phyloP scores from a whole-genome alignment of 1,140 invertebrate species.

The Drosophila burlai region DNA sequence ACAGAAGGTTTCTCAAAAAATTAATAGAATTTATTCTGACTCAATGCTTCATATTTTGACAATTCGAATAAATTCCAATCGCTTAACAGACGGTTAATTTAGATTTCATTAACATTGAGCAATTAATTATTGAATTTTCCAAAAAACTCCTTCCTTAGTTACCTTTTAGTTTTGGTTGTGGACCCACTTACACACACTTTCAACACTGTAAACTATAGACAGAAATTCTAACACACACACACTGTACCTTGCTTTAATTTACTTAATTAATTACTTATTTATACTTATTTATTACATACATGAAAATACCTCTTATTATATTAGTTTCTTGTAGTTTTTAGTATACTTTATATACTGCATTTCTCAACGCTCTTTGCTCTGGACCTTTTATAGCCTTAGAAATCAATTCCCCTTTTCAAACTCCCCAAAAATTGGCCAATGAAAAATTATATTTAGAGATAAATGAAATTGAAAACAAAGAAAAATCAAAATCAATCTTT shows the following conservation, averaged over 20 bases:
- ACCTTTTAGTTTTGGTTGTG: conserved; percentile 28
- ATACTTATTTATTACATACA: not conserved
- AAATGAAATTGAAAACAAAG: not conserved
- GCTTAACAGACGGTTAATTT: not conserved
- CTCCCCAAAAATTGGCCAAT: conserved; percentile 28
- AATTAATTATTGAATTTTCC: not conserved
- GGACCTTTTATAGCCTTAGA: conserved; percentile 6
- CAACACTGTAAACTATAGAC: not conserved
- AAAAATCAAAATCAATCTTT: conserved; percentile 25
- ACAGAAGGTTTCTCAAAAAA: too few species aligned
- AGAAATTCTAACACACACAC: not conserved
- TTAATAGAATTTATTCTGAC: not conserved
- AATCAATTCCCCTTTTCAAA: not conserved
- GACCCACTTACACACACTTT: conserved; percentile 6
- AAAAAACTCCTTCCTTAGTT: conserved; percentile 4
- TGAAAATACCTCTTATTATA: not conserved
- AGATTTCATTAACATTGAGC: not conserved
- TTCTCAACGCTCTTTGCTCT: conserved; percentile 23
- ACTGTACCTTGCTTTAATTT: not conserved
- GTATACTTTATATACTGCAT: conserved; percentile 1
- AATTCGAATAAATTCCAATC: not conserved
- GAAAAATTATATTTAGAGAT: not conserved
- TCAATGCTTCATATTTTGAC: not conserved
- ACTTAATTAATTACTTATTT: not conserved
- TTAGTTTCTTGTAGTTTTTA: conserved; percentile 6